A percentile compares a stretch with the other conserved stretches of the same genome.
Evolutionary conservation across 92 coral and sea anemone genomes (phyloP).

Genomic region (Porites rus): DNA sequence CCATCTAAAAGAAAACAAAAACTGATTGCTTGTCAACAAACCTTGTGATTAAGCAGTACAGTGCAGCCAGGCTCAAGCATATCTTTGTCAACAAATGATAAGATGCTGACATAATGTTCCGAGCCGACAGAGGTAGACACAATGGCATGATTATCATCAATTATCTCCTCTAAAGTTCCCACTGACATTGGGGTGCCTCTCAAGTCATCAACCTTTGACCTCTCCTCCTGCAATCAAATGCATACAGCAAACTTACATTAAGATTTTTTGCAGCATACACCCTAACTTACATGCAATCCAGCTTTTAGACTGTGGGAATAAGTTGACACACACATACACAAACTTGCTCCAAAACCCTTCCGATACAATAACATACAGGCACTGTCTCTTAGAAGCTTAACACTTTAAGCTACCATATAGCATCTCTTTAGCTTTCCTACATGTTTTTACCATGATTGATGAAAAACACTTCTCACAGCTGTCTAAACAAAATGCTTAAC

Average conservation of each 20-base stretch:
- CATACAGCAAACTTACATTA: background rate
- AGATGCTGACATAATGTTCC: constrained; percentile 97
- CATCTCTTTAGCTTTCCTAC: no score
- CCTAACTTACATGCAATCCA: no score
- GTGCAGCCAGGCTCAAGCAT: constrained; percentile 98
- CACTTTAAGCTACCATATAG: no score
- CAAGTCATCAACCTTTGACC: constrained; percentile 98
- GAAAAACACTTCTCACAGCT: background rate
- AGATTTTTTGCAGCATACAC: background rate
- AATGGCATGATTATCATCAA: constrained; percentile 98
- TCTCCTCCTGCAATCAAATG: constrained; percentile 80
- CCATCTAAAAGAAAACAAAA: background rate
- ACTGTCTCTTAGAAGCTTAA: no score
- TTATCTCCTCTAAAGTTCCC: constrained; percentile 97
- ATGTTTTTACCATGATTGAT: no score
- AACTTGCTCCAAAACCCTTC: no score
- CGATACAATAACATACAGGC: no score
- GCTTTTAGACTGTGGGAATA: no score
- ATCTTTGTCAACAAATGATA: constrained; percentile 99
- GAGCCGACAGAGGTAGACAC: constrained; percentile 99
- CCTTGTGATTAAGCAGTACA: constrained; percentile 96
- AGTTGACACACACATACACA: no score
- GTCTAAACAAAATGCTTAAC: background rate
- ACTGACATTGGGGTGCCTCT: constrained; percentile 99
- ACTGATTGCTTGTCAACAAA: constrained; percentile 3